These are phyloP conservation scores for Colostygia pectinataria DNA, from an alignment of 2,888 invertebrate genomes.

Conservation along the genomic window DNA sequence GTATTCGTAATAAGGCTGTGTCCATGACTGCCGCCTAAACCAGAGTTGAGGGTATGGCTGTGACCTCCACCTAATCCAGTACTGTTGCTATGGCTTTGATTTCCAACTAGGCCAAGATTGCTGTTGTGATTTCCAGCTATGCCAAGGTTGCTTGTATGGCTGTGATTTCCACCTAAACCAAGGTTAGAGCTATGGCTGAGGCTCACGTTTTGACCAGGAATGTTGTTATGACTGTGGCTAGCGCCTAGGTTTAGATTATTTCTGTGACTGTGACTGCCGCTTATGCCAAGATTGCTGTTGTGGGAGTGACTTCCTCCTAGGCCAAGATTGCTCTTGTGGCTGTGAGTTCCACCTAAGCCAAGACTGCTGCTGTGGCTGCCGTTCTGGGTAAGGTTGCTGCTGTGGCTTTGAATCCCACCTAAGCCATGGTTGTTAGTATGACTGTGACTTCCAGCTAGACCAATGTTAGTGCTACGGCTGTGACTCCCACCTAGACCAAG, in stretches of 20 bases:
- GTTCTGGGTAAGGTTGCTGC: not conserved
- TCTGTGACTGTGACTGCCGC: constrained; percentile 5
- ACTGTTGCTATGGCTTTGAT: constrained; percentile 11
- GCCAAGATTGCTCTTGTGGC: constrained; percentile 2
- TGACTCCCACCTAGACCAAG: constrained; percentile 8
- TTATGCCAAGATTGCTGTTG: constrained; percentile 2
- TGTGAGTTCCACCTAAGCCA: constrained; percentile 2
- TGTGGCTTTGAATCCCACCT: constrained; percentile 18
- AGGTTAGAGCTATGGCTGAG: constrained; percentile 24
- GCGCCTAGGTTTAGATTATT: not conserved
- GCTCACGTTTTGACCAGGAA: not conserved
- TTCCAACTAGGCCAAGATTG: constrained; percentile 3
- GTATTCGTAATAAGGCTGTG: not conserved
- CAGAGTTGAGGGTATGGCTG: constrained; percentile 2
- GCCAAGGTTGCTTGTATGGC: constrained; percentile 5
- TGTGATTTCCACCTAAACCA: constrained; percentile 14
- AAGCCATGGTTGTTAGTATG: constrained; percentile 20
- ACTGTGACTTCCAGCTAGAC: constrained; percentile 2
- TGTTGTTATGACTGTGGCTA: constrained; percentile 3
- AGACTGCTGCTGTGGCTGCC: constrained; percentile 5
- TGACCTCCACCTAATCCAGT: not conserved
- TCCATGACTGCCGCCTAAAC: not conserved
- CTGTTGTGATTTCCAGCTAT: constrained; percentile 2
- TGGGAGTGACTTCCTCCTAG: constrained; percentile 12
- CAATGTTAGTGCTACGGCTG: constrained; percentile 2